Evolutionary conservation across 2,113 vertebrate species (phyloP), one percentile per base, ranked within the genome.

Genomic region (Etheostoma spectabile): DNA sequence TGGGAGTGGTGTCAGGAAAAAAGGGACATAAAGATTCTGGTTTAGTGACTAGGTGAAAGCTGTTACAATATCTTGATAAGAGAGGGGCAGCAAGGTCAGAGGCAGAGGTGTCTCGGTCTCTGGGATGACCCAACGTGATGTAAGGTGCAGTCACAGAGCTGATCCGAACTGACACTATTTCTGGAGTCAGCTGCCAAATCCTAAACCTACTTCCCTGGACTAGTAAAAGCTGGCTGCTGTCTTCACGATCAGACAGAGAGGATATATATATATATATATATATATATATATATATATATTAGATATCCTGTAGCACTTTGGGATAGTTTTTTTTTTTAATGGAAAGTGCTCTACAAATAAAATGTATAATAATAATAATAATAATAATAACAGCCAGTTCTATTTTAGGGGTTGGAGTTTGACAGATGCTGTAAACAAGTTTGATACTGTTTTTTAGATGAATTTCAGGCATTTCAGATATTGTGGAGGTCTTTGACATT

Each of bases 151-250:
- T 85, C 72, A 78, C 67, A 67, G 33, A 71, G 45, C 74, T 87
- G 63, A 76, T 62, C 76, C 75, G 56, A 85, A 79, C 74, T 35
- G 30, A 55, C 65, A 19, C 87, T 88, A 87, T 88, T 90, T 46
- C 71, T 67, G 48, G 87, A 75, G 2, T 56, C 57, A 67, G n/a
- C 70, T 89, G 89, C 88, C 86, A 86, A 75, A 78, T 68, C n/a
- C 85, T 77, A 74, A 85, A 90, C 70, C 62, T 79, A 79, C 75
- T 77, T 62, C 69, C 81, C 69, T 62, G 71, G 56, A 74, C 38
- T 7, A 59, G 77, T 35, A 22, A 27, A 73, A 15, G 22, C 10
- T 63, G n/a, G n/a, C n/a, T n/a, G n/a, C n/a, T n/a, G n/a, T n/a
- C n/a, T n/a, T n/a, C n/a, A n/a, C n/a, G n/a, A n/a, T n/a, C n/a